phyloP scores from a whole-genome alignment of 2,113 vertebrate species.

The Phasianus colchicus region DNA sequence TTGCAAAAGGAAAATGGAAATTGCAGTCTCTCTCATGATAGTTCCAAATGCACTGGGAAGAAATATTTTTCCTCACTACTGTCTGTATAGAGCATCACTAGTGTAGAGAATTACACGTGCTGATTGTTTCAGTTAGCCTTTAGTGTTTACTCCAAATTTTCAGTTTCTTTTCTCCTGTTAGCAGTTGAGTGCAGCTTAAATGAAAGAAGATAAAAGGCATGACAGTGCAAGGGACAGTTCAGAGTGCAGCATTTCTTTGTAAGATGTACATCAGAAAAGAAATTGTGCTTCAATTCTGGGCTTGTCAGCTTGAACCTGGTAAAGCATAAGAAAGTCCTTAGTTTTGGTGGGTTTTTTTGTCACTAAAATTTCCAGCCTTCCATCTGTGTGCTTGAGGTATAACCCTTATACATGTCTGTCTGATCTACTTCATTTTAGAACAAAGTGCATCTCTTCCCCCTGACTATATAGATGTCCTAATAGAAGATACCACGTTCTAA shows the following conservation, averaged over 20 bases:
- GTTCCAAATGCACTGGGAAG: neutral
- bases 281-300: neutral
- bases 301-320: neutral
- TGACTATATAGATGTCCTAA: neutral
- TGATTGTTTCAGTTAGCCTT: neutral
- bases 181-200: neutral
- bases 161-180: neutral
- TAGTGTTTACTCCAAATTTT: neutral
- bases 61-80: neutral
- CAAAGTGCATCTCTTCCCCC: neutral
- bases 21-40: neutral
- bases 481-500: neutral
- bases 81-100: neutral
- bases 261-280: neutral
- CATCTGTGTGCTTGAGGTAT: neutral
- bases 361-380: neutral
- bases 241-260: neutral
- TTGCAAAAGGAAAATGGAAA: neutral
- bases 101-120: neutral
- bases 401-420: neutral
- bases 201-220: neutral
- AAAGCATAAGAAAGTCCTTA: neutral
- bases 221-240: neutral
- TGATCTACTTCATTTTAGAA: neutral
- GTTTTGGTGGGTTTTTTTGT: neutral